Conservation (phyloP, 2,797 vertebrate species). For the Okamejei kenojei region DNA sequence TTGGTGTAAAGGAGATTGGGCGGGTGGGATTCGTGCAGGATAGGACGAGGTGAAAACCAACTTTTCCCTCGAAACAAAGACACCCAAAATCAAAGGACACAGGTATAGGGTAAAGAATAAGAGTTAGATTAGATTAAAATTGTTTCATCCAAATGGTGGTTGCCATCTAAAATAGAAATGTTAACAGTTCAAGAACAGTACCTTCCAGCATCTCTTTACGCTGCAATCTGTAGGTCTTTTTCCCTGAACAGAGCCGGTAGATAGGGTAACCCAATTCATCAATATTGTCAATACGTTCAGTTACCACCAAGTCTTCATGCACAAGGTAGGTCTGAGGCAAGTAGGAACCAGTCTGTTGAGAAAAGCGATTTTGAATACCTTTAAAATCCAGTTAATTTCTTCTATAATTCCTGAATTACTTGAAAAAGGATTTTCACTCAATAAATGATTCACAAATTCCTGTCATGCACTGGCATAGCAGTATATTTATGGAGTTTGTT, state of each 20-base stretch:
- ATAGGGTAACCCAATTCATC: conserved; percentile 83
- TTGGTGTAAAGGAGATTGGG: too few species aligned
- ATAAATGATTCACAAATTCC: background rate
- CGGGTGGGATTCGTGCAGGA: too few species aligned
- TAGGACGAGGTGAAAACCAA: too few species aligned
- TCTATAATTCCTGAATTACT: conserved; percentile 43
- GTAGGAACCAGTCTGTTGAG: conserved; percentile 73
- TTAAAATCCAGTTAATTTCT: conserved; percentile 40
- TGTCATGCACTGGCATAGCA: background rate
- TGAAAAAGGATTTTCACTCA: conserved; percentile 47
- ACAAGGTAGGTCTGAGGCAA: conserved; percentile 77
- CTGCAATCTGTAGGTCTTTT: conserved; percentile 80
- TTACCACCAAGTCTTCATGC: conserved; percentile 85
- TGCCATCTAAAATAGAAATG: background rate
- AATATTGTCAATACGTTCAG: conserved; percentile 78
- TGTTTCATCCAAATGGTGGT: too few species aligned
- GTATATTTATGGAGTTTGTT: too few species aligned
- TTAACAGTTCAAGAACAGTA: conserved; percentile 41
- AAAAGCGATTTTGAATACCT: conserved; percentile 12
- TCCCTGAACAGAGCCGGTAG: conserved; percentile 78
- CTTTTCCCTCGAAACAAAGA: too few species aligned
- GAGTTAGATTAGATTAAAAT: too few species aligned
- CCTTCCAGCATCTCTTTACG: conserved; percentile 70
- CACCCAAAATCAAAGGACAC: too few species aligned
- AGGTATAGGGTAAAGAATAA: too few species aligned